A percentile compares a stretch with the other conserved stretches of the same genome.
Evolutionary conservation across 2,113 vertebrate species (phyloP).

Genomic region (Actinemys pallida): DNA sequence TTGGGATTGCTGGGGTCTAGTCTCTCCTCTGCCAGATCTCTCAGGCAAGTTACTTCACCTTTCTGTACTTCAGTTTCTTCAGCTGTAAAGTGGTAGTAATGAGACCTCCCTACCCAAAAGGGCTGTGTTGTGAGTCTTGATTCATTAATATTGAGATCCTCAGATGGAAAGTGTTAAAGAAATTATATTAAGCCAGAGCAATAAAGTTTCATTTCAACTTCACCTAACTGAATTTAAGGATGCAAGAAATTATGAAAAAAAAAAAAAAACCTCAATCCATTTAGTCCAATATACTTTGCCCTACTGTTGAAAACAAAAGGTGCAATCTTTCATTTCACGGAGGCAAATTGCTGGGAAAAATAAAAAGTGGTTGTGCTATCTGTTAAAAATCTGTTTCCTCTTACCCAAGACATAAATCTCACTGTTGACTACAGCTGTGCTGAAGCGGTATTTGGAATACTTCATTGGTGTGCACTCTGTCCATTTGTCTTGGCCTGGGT

Average conservation of each 20-base stretch:
- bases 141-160: background rate
- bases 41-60: background rate
- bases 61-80: background rate
- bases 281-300: slow-evolving; percentile 3
- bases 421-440: slow-evolving; percentile 85
- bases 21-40: background rate
- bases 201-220: background rate
- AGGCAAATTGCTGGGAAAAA: slow-evolving; percentile 62
- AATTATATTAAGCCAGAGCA: background rate
- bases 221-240: background rate
- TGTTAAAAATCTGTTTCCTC: slow-evolving; percentile 68
- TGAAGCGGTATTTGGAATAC: slow-evolving; percentile 95
- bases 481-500: slow-evolving; percentile 92
- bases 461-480: slow-evolving; percentile 88
- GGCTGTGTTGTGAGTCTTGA: background rate
- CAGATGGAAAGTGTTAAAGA: background rate
- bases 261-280: background rate
- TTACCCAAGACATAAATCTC: slow-evolving; percentile 97
- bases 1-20: background rate
- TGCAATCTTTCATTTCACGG: slow-evolving; percentile 52
- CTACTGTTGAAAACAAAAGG: background rate
- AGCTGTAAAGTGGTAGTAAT: background rate
- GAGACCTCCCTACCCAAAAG: background rate
- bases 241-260: background rate
- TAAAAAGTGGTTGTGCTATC: slow-evolving; percentile 49